phyloP scores from a whole-genome alignment of 2,113 vertebrate genomes.

The Dunckerocampus dactyliophorus region DNA sequence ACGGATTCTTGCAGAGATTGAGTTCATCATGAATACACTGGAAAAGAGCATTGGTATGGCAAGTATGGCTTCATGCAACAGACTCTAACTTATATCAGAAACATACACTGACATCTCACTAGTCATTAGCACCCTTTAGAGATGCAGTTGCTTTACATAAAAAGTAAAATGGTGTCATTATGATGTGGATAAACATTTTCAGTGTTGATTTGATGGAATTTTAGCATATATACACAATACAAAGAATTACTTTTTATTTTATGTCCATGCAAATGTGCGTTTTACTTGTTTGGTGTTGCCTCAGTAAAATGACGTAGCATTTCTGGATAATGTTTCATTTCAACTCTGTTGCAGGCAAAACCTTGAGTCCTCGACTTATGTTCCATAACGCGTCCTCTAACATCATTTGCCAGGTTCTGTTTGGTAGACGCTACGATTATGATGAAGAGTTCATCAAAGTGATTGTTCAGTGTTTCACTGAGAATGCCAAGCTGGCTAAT shows the following conservation, averaged over 20 bases:
- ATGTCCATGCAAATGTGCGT: no score
- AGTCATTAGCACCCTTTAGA: no score
- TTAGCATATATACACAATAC: no score
- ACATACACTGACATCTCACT: background rate
- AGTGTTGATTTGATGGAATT: no score
- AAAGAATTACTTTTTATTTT: no score
- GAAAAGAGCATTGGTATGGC: slow-evolving; percentile 42
- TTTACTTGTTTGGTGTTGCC: background rate
- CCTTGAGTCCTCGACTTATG: slow-evolving; percentile 43
- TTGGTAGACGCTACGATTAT: slow-evolving; percentile 68
- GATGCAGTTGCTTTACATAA: background rate
- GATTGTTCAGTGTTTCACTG: slow-evolving; percentile 37
- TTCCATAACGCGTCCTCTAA: slow-evolving; percentile 71
- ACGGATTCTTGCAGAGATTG: slow-evolving; percentile 68
- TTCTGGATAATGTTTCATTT: background rate
- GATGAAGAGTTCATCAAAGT: slow-evolving; percentile 49
- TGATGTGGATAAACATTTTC: background rate
- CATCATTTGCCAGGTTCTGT: slow-evolving; percentile 74
- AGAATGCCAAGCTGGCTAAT: slow-evolving; percentile 44
- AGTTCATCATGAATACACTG: slow-evolving; percentile 27
- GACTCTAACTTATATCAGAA: no score
- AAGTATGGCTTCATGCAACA: background rate
- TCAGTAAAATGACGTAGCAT: background rate
- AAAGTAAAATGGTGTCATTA: background rate
- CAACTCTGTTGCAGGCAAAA: slow-evolving; percentile 37